phyloP scores from a whole-genome alignment of 2,888 invertebrate genomes.

The Suillia variegata region DNA sequence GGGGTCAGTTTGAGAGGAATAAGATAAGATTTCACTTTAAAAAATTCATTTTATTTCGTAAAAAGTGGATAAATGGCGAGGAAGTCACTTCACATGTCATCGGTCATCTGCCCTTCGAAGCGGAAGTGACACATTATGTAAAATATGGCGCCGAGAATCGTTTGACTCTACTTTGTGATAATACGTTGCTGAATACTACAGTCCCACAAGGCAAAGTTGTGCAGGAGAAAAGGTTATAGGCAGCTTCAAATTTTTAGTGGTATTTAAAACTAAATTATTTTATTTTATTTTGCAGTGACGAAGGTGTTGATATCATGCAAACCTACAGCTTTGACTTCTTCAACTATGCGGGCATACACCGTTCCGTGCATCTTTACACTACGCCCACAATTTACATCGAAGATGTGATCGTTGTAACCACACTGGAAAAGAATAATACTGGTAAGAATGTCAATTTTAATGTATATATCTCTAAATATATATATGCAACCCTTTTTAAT shows the following conservation, averaged over 20 bases:
- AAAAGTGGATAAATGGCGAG: conserved; percentile 88
- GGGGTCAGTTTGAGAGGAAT: not conserved
- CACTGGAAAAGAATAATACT: conserved; percentile 66
- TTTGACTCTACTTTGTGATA: conserved; percentile 92
- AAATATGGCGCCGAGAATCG: conserved; percentile 73
- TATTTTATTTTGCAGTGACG: conserved; percentile 64
- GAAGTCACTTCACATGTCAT: conserved; percentile 82
- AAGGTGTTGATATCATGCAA: conserved; percentile 69
- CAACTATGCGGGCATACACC: conserved; percentile 97
- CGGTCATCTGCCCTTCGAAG: conserved; percentile 94
- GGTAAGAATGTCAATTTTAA: conserved; percentile 61
- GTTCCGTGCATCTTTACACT: conserved; percentile 86
- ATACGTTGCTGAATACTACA: conserved; percentile 82
- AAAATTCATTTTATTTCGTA: too few relatives aligned
- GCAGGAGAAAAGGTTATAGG: conserved; percentile 61
- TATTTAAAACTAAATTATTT: not conserved
- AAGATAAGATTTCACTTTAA: conserved; percentile 4
- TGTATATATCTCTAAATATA: too few relatives aligned
- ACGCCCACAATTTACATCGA: conserved; percentile 82
- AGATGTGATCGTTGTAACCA: conserved; percentile 81
- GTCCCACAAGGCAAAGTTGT: conserved; percentile 83
- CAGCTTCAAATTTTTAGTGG: not conserved
- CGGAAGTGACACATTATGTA: conserved; percentile 74
- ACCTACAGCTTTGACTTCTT: conserved; percentile 93
- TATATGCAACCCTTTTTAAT: too few relatives aligned